Evolutionary conservation across 2,888 invertebrate genomes (phyloP).

Genomic region (Catonia carolina): DNA sequence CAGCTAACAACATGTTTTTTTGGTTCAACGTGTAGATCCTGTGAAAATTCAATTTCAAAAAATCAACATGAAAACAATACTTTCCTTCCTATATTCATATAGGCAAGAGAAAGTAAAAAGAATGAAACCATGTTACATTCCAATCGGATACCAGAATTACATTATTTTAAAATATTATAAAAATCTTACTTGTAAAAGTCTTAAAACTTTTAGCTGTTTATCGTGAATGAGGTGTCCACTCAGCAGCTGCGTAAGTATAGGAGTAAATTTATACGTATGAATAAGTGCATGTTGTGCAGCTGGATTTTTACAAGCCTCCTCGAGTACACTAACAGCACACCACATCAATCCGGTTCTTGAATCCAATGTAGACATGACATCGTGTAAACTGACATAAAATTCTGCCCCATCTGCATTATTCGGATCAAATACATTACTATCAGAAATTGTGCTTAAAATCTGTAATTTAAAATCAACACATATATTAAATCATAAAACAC

Average conservation of each 20-base stretch:
- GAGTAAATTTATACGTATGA: conserved; percentile 64
- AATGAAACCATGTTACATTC: too few species aligned
- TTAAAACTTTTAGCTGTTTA: conserved; percentile 56
- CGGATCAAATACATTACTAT: conserved; percentile 59
- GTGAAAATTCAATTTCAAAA: too few species aligned
- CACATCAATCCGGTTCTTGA: conserved; percentile 54
- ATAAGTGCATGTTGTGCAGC: conserved; percentile 56
- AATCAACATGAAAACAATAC: too few species aligned
- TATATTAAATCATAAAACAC: not conserved
- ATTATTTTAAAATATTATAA: too few species aligned
- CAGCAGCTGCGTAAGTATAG: conserved; percentile 54
- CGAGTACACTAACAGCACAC: conserved; percentile 59
- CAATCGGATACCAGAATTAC: too few species aligned
- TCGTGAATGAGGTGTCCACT: conserved; percentile 55
- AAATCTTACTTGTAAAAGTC: conserved; percentile 56
- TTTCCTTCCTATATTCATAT: too few species aligned
- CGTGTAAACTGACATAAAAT: conserved; percentile 60
- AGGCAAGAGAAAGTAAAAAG: too few species aligned
- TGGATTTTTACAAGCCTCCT: conserved; percentile 55
- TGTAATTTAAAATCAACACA: conserved; percentile 41
- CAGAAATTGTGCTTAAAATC: conserved; percentile 57
- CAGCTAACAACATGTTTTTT: too few species aligned
- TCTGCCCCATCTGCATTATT: conserved; percentile 55
- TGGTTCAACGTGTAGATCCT: too few species aligned
- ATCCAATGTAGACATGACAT: conserved; percentile 53